Conservation (phyloP, 2,888 invertebrate species). For the Auanema sp. region DNA sequence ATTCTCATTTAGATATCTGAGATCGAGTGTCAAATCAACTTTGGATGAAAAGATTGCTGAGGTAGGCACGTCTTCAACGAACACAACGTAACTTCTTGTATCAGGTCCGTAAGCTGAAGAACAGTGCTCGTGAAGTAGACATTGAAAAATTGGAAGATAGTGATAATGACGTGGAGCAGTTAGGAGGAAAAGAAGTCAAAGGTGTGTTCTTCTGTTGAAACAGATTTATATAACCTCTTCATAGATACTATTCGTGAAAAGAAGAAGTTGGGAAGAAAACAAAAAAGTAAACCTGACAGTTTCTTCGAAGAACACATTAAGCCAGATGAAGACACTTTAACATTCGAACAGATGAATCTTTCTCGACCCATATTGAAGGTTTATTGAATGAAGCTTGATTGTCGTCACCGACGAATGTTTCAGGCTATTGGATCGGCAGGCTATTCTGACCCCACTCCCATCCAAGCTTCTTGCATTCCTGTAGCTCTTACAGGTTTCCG, state of each 20-base stretch:
- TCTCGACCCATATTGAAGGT: slow-evolving; percentile 87
- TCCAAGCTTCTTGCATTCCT: slow-evolving; percentile 92
- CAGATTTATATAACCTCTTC: slow-evolving; percentile 3
- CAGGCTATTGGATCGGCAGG: slow-evolving; percentile 83
- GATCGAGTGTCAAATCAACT: slow-evolving; percentile 47
- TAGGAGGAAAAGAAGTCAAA: slow-evolving; percentile 42
- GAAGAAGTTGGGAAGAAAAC: slow-evolving; percentile 33
- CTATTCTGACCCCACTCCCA: slow-evolving; percentile 91
- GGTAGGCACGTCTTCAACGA: slow-evolving; percentile 18
- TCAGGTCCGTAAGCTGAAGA: slow-evolving; percentile 31
- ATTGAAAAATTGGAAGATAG: slow-evolving; percentile 24
- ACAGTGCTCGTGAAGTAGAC: slow-evolving; percentile 37
- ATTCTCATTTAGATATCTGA: slow-evolving; percentile 40
- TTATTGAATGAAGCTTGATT: too few relatives aligned
- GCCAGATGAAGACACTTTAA: slow-evolving; percentile 34
- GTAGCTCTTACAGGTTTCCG: slow-evolving; percentile 79
- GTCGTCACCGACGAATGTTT: slow-evolving; percentile 30
- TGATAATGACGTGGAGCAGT: slow-evolving; percentile 49
- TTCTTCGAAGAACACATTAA: slow-evolving; percentile 42
- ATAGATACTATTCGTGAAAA: slow-evolving; percentile 46
- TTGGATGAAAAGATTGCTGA: slow-evolving; percentile 59
- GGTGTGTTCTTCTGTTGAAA: slow-evolving; percentile 13
- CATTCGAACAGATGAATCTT: slow-evolving; percentile 86
- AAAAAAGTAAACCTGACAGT: slow-evolving; percentile 32
- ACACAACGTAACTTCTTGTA: too few relatives aligned